A percentile compares a stretch with the other conserved stretches of the same genome.
These are phyloP conservation scores for Rhizomys pruinosus DNA, from an alignment of 2,113 vertebrate species.

Conservation along the genomic window DNA sequence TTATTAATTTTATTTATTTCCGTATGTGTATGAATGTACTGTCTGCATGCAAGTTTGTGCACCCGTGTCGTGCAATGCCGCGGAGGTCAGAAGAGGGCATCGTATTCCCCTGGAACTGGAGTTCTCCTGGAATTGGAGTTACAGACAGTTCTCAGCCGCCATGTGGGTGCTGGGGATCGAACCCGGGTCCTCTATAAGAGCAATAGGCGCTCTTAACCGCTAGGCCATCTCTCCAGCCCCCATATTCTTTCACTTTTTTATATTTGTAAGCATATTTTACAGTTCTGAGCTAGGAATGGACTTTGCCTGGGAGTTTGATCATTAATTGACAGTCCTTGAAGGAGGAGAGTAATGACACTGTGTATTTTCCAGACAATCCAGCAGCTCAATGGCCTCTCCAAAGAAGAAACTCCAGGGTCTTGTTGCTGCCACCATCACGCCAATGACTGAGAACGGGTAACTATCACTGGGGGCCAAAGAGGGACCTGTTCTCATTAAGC, in stretches of 20 bases:
- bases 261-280: not conserved
- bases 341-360: not conserved
- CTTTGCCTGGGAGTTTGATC: slow-evolving; percentile 69
- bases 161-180: too few species aligned
- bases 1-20: too few species aligned
- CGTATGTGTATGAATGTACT: too few species aligned
- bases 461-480: not conserved
- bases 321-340: slow-evolving; percentile 45
- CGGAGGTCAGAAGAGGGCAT: too few species aligned
- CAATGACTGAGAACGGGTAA: slow-evolving; percentile 92
- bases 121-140: too few species aligned
- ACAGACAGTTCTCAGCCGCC: too few species aligned
- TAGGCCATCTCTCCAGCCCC: too few species aligned
- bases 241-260: not conserved
- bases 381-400: slow-evolving; percentile 78
- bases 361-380: not conserved
- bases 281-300: not conserved
- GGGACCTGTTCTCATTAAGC: not conserved
- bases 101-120: too few species aligned
- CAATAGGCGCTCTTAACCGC: too few species aligned
- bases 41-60: too few species aligned
- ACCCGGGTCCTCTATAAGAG: too few species aligned
- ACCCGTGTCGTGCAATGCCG: too few species aligned
- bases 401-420: slow-evolving; percentile 89
- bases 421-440: slow-evolving; percentile 94